Conservation (phyloP, 53 echinoderm and acorn worm species). For the Patiria pectinifera region DNA sequence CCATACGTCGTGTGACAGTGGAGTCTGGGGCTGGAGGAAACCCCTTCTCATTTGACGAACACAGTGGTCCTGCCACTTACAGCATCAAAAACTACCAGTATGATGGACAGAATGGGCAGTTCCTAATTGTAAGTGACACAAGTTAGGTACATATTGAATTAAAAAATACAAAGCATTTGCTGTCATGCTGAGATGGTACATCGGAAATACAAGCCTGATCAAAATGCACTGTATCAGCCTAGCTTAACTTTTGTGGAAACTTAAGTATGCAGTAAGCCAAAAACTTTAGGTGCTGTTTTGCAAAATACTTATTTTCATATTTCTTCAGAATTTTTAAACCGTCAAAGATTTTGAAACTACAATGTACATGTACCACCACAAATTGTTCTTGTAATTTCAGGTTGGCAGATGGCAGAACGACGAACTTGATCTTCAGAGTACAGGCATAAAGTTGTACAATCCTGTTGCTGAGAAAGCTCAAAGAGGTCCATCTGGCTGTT, state of each 20-base stretch:
- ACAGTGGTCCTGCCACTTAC: constrained; percentile 61
- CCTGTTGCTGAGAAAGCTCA: constrained; percentile 43
- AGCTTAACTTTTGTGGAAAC: too few relatives aligned
- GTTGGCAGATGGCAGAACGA: constrained; percentile 64
- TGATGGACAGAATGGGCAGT: constrained; percentile 34
- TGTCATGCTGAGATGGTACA: too few relatives aligned
- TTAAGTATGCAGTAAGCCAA: too few relatives aligned
- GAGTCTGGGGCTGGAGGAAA: constrained; percentile 61
- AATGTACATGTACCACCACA: too few relatives aligned
- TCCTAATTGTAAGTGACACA: constrained; percentile 51
- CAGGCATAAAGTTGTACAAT: neutral
- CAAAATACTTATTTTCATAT: too few relatives aligned
- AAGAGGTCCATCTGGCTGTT: constrained; percentile 53
- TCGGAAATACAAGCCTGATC: too few relatives aligned
- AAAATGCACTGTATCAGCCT: too few relatives aligned
- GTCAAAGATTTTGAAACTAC: too few relatives aligned
- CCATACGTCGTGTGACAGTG: constrained; percentile 43
- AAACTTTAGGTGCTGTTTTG: too few relatives aligned
- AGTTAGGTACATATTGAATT: too few relatives aligned
- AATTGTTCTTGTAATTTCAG: constrained; percentile 9
- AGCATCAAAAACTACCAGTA: constrained; percentile 70
- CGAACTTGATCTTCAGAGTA: constrained; percentile 43
- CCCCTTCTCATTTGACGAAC: constrained; percentile 65
- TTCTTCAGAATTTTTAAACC: too few relatives aligned
- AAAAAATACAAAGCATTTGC: too few relatives aligned